Conservation (phyloP, 2,797 vertebrate species). For the Eurystomus glaucurus region DNA sequence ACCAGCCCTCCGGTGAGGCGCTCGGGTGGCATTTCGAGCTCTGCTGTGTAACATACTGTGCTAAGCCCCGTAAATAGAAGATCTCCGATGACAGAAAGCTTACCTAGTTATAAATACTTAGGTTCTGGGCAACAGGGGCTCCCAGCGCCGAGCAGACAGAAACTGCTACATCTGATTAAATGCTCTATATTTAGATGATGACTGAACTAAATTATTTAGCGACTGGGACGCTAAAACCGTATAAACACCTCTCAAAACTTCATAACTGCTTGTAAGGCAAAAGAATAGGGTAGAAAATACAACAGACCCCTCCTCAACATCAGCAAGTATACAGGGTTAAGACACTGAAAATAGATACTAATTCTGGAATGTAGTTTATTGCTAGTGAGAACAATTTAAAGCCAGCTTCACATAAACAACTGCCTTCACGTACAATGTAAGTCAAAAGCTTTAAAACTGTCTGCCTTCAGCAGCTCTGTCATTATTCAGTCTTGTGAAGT, state of each 20-base stretch:
- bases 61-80: neutral
- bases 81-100: neutral
- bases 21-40: neutral
- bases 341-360: accelerated
- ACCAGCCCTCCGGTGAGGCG: neutral
- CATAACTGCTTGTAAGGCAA: accelerated
- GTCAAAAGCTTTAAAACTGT: neutral
- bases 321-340: neutral
- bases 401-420: neutral
- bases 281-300: neutral
- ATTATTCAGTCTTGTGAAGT: accelerated
- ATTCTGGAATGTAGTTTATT: neutral
- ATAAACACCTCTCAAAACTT: neutral
- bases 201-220: neutral
- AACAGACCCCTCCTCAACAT: neutral
- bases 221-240: neutral
- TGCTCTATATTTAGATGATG: slow-evolving; percentile 22
- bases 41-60: neutral
- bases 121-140: neutral
- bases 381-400: neutral
- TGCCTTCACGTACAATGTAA: neutral
- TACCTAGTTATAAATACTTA: slow-evolving; percentile 22
- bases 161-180: neutral
- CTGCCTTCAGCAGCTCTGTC: neutral
- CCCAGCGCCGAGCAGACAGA: neutral